Conservation (phyloP, 2,888 invertebrate species). For the Drosophila koepferae region DNA sequence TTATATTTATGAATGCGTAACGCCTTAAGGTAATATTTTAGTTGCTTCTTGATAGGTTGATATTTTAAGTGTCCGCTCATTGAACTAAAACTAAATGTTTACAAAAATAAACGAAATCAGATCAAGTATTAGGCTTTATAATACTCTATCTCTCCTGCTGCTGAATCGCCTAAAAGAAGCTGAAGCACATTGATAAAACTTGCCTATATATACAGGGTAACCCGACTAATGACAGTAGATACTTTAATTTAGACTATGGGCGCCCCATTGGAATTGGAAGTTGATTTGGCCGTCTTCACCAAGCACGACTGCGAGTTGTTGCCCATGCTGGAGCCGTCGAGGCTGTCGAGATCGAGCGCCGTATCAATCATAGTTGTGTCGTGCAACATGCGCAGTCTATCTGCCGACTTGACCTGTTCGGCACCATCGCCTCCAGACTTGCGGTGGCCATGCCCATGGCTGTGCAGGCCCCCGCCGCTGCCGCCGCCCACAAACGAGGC, state of each 20-base stretch:
- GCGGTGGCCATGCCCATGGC: slow-evolving; percentile 40
- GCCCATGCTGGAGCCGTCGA: slow-evolving; percentile 91
- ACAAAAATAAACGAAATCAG: slow-evolving; percentile 19
- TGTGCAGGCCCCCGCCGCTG: slow-evolving; percentile 35
- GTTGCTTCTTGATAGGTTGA: slow-evolving; percentile 72
- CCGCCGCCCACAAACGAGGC: slow-evolving; percentile 81
- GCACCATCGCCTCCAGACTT: slow-evolving; percentile 61
- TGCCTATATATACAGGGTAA: slow-evolving; percentile 49
- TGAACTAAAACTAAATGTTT: slow-evolving; percentile 19
- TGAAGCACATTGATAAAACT: slow-evolving; percentile 46
- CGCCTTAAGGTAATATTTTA: slow-evolving; percentile 78
- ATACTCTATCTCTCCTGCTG: slow-evolving; percentile 26
- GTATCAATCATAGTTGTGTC: slow-evolving; percentile 97
- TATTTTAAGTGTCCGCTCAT: slow-evolving; percentile 38
- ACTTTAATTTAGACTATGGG: slow-evolving; percentile 62
- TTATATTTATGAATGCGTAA: slow-evolving; percentile 68
- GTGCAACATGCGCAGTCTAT: slow-evolving; percentile 91
- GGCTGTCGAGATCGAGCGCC: slow-evolving; percentile 94
- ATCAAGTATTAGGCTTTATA: slow-evolving; percentile 29
- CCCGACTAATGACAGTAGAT: slow-evolving; percentile 3
- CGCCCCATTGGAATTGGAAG: slow-evolving; percentile 34
- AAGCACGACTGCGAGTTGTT: slow-evolving; percentile 89
- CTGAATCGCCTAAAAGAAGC: slow-evolving; percentile 34
- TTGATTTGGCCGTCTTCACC: slow-evolving; percentile 85
- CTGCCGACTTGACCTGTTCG: slow-evolving; percentile 85